Percentiles rank a stretch among this genome's conserved stretches.
Conservation (phyloP, 2,888 invertebrate species). For the Athalia cordata region DNA sequence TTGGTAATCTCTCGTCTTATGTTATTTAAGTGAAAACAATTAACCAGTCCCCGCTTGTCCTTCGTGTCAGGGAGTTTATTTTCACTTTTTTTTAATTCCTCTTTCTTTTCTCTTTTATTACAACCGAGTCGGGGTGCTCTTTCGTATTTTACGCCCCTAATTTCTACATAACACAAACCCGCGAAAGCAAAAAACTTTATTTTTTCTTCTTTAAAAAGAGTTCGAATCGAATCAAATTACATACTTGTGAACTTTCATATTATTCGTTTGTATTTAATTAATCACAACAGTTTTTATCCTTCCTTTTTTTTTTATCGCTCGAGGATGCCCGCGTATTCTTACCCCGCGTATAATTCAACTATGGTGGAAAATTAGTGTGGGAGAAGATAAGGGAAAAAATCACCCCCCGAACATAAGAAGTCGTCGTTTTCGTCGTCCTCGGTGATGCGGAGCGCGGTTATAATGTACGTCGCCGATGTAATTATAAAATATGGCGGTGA, state of each 20-base stretch:
- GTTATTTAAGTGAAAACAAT: constrained; percentile 56
- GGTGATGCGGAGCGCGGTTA: background rate
- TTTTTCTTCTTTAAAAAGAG: too few relatives aligned
- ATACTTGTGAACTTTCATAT: constrained; percentile 65
- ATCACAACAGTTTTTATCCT: too few relatives aligned
- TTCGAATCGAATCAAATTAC: constrained; percentile 72
- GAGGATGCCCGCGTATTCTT: constrained; percentile 54
- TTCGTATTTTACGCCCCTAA: constrained; percentile 62
- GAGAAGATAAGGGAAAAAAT: background rate
- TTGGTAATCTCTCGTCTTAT: constrained; percentile 55
- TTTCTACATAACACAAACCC: constrained; percentile 62
- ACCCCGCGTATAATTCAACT: too few relatives aligned
- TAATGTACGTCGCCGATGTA: constrained; percentile 20
- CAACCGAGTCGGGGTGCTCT: constrained; percentile 35
- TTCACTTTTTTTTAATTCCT: background rate
- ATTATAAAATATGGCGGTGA: constrained; percentile 43
- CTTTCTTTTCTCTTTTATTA: too few relatives aligned
- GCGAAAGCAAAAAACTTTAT: constrained; percentile 26
- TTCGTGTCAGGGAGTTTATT: background rate
- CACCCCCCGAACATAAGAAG: too few relatives aligned
- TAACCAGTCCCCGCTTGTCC: constrained; percentile 17
- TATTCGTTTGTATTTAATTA: too few relatives aligned
- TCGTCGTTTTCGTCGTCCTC: too few relatives aligned
- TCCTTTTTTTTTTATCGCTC: constrained; percentile 57
- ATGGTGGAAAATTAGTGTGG: too few relatives aligned